Conservation (phyloP, 1,140 invertebrate species). For the Drosophila trapezifrons region DNA sequence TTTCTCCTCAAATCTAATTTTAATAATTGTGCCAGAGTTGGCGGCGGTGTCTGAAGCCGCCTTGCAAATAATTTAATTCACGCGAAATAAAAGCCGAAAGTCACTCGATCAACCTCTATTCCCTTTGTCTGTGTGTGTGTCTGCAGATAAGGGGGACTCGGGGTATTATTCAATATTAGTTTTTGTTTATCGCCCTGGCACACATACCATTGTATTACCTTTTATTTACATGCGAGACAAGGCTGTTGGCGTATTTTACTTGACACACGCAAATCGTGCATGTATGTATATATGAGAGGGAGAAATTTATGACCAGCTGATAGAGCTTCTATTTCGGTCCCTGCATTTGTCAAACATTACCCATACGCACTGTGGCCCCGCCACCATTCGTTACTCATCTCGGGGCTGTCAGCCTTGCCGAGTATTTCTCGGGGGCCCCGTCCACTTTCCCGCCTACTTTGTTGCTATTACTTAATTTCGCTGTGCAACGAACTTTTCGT, state of each 20-base stretch:
- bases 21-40: slow-evolving; percentile 64
- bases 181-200: slow-evolving; percentile 55
- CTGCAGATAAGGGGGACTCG: slow-evolving; percentile 56
- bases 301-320: slow-evolving; percentile 26
- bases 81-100: slow-evolving; percentile 20
- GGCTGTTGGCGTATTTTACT: slow-evolving; percentile 24
- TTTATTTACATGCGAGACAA: slow-evolving; percentile 36
- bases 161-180: slow-evolving; percentile 75
- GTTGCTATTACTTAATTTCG: slow-evolving; percentile 68
- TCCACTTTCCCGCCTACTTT: slow-evolving; percentile 37
- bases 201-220: slow-evolving; percentile 18
- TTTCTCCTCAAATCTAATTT: slow-evolving; percentile 51
- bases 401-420: slow-evolving; percentile 40
- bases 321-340: slow-evolving; percentile 18
- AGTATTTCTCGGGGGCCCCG: slow-evolving; percentile 8
- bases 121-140: slow-evolving; percentile 13
- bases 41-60: no score
- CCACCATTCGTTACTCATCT: slow-evolving; percentile 67
- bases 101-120: slow-evolving; percentile 16
- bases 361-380: slow-evolving; percentile 46
- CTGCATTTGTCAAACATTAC: slow-evolving; percentile 28
- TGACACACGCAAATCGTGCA: slow-evolving; percentile 6
- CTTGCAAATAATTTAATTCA: slow-evolving; percentile 13
- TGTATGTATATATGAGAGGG: neutral
- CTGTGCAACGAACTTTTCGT: slow-evolving; percentile 66